Conservation (phyloP, 2,888 invertebrate species). For the Alviniconcha strummeri region DNA sequence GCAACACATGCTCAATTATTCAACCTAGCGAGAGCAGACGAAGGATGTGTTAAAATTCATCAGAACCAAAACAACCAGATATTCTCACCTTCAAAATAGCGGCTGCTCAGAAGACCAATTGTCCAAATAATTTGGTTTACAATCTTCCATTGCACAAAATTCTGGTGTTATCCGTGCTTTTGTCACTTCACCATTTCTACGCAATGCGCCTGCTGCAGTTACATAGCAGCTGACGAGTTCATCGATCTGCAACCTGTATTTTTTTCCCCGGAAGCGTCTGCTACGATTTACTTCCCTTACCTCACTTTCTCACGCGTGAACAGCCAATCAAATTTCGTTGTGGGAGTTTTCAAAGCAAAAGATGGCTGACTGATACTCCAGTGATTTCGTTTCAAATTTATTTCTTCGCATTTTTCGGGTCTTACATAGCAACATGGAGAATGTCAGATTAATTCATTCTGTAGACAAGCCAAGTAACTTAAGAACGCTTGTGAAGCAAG, state of each 20-base stretch:
- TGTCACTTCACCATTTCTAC: conserved; percentile 28
- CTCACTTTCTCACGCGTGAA: conserved; percentile 8
- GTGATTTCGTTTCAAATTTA: neutral
- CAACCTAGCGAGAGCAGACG: conserved; percentile 15
- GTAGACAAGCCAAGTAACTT: conserved; percentile 62
- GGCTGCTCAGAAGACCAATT: neutral
- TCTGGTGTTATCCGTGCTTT: conserved; percentile 13
- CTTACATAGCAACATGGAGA: conserved; percentile 37
- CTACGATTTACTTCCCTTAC: conserved; percentile 23
- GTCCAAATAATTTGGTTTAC: neutral
- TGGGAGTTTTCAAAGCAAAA: conserved; percentile 55
- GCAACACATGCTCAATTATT: neutral
- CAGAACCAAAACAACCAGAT: neutral
- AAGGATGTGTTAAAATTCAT: neutral
- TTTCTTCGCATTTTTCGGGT: neutral
- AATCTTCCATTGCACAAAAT: conserved; percentile 15
- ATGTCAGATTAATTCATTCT: conserved; percentile 51
- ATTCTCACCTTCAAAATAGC: conserved; percentile 12
- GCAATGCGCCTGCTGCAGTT: conserved; percentile 24
- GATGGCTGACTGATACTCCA: conserved; percentile 30
- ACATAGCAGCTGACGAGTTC: conserved; percentile 32
- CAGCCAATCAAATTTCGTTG: conserved; percentile 55
- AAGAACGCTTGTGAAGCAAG: conserved; percentile 59
- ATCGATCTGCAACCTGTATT: conserved; percentile 13
- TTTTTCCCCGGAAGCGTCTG: conserved; percentile 29